Base-by-base conservation (phyloP, 2,113 vertebrate species). In the Ursus arctos region DNA sequence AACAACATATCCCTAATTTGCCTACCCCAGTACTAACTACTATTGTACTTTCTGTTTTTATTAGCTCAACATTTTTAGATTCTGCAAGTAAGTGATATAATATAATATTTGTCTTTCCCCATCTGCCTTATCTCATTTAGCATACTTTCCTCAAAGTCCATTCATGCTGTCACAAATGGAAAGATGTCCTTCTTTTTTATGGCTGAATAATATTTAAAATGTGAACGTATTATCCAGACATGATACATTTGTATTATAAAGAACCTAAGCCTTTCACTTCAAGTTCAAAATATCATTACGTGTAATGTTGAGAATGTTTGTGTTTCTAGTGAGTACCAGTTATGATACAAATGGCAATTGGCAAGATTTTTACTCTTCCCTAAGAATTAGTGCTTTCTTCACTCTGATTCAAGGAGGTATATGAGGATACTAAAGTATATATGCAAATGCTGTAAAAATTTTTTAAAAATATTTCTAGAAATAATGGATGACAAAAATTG, bases 171-270 rank as follows among this genome's bases (percentile, higher is more conserved):
- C 76, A 82, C 43, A 63, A 80, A 51, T 14, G 3, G 53, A 18
- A 72, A 26, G 24, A 81, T 81, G 36, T 61, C 28, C n/a, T 53
- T 51, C 13, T 26, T 72, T 82, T n/a, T 71, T 69, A 69, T 69
- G 67, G 33, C 18, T 94, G 53, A 82, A 53, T 72, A 94, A 61
- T 72, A 31, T 89, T 72, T 82, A 72, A 69, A 88, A 72, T 81
- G 51, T 40, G 19, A 82, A 40, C 28, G 21, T 49, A 72, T 72
- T 61, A 16, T 88, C 59, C 33, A 61, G 13, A 26, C 24, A 72
- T 72, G 53, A 72, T 61, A 61, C 14, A 53, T 63, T 61, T 31
- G 6, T 43, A 80, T 31, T 74, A 67, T 81, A 51, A 76, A 67
- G 65, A 94, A 85, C 2, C 4, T 83, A 22, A 83, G 15, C 4